These are phyloP conservation scores for Agriopis aurantiaria DNA, from an alignment of 2,888 invertebrate species.

Conservation along the genomic window DNA sequence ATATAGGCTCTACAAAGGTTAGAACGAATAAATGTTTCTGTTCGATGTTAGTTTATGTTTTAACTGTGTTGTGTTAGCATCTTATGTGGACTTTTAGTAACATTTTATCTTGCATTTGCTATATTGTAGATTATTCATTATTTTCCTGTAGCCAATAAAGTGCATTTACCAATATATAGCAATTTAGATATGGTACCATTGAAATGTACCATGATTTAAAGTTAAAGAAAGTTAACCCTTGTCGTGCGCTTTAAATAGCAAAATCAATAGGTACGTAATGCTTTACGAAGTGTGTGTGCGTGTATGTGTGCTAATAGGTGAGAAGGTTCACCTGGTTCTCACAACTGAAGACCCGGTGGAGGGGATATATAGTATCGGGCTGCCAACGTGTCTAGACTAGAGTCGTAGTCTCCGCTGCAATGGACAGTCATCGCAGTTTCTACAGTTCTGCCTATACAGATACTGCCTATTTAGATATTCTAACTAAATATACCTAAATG, in stretches of 20 bases:
- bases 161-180: not conserved
- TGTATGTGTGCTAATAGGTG: slow-evolving; percentile 1
- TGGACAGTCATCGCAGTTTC: too few relatives aligned
- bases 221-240: slow-evolving; percentile 8
- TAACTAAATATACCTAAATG: too few relatives aligned
- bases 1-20: too few relatives aligned
- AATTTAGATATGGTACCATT: not conserved
- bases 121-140: too few relatives aligned
- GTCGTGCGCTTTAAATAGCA: slow-evolving; percentile 22
- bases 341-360: slow-evolving; percentile 2
- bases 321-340: slow-evolving; percentile 5
- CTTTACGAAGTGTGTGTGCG: slow-evolving; percentile 15
- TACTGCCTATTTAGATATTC: too few relatives aligned
- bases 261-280: slow-evolving; percentile 29
- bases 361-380: slow-evolving; percentile 7
- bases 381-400: not conserved
- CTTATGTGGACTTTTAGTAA: too few relatives aligned
- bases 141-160: too few relatives aligned
- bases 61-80: too few relatives aligned
- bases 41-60: too few relatives aligned
- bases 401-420: not conserved
- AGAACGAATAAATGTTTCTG: too few relatives aligned
- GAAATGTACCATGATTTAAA: not conserved
- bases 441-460: too few relatives aligned
- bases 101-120: too few relatives aligned